phyloP scores from a whole-genome alignment of 2,113 vertebrate species.

The Sander vitreus region DNA sequence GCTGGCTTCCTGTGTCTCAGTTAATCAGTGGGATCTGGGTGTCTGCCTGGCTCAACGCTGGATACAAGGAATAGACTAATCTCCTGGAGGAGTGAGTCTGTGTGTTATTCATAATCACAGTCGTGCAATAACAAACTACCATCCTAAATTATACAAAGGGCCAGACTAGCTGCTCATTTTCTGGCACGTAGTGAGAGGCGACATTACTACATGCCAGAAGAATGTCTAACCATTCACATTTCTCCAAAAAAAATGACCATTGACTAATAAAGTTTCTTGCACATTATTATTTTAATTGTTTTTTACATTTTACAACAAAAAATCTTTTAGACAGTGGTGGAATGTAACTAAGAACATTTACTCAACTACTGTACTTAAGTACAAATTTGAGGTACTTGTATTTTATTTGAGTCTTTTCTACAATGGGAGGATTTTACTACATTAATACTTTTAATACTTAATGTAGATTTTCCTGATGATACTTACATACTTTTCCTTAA shows the following conservation, averaged over 20 bases:
- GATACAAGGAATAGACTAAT: conserved; percentile 72
- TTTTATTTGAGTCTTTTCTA: too few species aligned
- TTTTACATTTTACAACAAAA: too few species aligned
- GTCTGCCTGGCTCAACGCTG: conserved; percentile 65
- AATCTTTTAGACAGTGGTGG: too few species aligned
- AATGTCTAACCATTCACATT: conserved; percentile 17
- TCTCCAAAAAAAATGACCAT: neutral
- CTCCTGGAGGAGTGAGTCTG: conserved; percentile 59
- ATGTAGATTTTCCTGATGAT: too few species aligned
- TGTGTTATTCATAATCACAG: conserved; percentile 66
- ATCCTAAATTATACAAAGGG: conserved; percentile 55
- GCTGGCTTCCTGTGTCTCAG: conserved; percentile 74
- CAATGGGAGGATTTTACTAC: too few species aligned
- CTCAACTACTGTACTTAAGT: too few species aligned
- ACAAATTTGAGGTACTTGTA: too few species aligned
- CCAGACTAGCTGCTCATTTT: conserved; percentile 60
- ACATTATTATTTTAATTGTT: neutral
- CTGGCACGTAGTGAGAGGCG: conserved; percentile 11
- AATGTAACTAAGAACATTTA: too few species aligned
- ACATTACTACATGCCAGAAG: conserved; percentile 41
- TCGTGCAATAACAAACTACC: conserved; percentile 69
- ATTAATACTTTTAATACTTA: too few species aligned
- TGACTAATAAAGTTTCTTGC: neutral
- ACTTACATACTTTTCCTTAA: too few species aligned
- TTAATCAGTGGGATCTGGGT: conserved; percentile 77